Percentiles rank a stretch among this genome's conserved stretches.
Evolutionary conservation across 2,113 vertebrate species (phyloP).

Genomic region (Sinosuthora webbiana): DNA sequence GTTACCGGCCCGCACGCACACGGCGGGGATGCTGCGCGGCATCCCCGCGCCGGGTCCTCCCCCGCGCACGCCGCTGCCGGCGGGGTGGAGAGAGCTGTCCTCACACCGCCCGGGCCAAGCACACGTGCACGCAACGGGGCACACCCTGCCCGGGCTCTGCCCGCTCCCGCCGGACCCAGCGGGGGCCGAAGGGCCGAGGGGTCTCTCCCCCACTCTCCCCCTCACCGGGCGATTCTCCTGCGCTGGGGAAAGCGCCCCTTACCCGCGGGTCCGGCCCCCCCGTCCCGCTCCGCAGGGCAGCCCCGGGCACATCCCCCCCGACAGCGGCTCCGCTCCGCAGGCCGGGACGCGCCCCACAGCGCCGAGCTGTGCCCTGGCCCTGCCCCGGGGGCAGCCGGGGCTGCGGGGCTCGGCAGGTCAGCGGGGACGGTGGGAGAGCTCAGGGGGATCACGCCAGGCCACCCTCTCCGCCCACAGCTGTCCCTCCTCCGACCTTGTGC

Average conservation of each 20-base stretch:
- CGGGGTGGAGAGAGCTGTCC: not conserved
- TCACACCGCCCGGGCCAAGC: not conserved
- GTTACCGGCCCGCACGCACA: not conserved
- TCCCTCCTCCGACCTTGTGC: not conserved
- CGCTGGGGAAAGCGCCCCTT: too few species aligned
- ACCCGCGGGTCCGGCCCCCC: not conserved
- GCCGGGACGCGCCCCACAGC: not conserved
- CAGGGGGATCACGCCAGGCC: not conserved
- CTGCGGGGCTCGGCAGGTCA: not conserved
- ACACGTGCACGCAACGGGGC: fast-evolving
- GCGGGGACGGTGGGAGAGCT: not conserved
- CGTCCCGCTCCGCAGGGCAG: not conserved
- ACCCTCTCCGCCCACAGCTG: too few species aligned
- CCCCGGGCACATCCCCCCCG: not conserved
- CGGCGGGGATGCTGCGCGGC: not conserved
- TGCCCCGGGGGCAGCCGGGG: not conserved
- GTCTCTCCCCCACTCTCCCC: not conserved
- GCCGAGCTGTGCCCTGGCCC: not conserved
- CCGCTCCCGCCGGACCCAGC: not conserved
- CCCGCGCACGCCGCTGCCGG: not conserved
- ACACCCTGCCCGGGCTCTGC: not conserved
- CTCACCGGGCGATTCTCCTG: not conserved
- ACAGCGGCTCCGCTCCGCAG: not conserved
- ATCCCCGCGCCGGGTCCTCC: not conserved
- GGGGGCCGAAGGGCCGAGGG: fast-evolving